Conservation (phyloP, 1,140 invertebrate species). For the Babylonia areolata region DNA sequence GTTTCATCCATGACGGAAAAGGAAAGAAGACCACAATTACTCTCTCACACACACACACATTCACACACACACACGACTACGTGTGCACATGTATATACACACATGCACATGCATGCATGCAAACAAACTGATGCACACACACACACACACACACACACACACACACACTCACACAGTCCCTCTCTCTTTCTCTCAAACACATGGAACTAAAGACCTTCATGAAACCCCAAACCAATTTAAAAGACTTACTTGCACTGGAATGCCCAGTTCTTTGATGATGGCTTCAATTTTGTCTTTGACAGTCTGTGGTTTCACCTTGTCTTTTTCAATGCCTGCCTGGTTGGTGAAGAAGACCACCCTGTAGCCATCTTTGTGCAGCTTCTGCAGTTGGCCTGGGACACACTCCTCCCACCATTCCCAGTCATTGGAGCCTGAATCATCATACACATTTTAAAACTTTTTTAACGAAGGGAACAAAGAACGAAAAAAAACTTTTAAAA, state of each 20-base stretch:
- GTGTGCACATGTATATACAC: too few species aligned
- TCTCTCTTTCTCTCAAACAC: not conserved
- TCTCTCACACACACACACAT: too few species aligned
- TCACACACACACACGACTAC: too few species aligned
- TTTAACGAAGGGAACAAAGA: too few species aligned
- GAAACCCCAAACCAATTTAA: too few species aligned
- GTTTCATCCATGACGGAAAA: too few species aligned
- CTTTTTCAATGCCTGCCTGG: slow-evolving; percentile 73
- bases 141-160: too few species aligned
- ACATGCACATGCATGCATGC: too few species aligned
- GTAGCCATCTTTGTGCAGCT: slow-evolving; percentile 64
- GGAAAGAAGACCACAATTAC: too few species aligned
- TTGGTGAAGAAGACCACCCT: slow-evolving; percentile 73
- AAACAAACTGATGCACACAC: too few species aligned
- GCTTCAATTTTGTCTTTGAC: slow-evolving; percentile 70
- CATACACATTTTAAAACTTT: not conserved
- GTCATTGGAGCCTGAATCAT: slow-evolving; percentile 60
- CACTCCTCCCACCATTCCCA: slow-evolving; percentile 71
- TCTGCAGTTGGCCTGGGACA: slow-evolving; percentile 65
- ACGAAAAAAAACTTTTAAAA: too few species aligned
- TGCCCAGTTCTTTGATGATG: slow-evolving; percentile 65
- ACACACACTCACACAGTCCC: not conserved
- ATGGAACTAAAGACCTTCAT: too few species aligned
- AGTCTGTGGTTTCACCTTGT: slow-evolving; percentile 67
- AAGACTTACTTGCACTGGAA: slow-evolving; percentile 66